phyloP scores from a whole-genome alignment of 1,140 invertebrate genomes.

The Protaetia brevitarsis region DNA sequence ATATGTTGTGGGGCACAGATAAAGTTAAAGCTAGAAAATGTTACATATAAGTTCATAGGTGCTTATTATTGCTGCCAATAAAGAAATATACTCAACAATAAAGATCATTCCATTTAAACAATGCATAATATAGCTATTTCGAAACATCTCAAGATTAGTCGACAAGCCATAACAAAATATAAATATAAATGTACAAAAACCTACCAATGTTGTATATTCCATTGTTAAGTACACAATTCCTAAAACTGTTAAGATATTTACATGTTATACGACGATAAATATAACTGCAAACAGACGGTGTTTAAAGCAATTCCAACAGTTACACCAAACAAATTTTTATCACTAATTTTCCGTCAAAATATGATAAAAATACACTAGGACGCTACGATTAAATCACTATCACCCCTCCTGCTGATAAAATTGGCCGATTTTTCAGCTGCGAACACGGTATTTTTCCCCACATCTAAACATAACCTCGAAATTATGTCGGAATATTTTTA shows the following conservation, averaged over 20 bases:
- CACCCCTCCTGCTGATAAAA: slow-evolving; percentile 10
- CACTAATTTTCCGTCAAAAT: not conserved
- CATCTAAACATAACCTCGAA: slow-evolving; percentile 9
- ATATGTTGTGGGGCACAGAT: no score
- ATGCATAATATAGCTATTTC: no score
- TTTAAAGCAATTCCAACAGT: not conserved
- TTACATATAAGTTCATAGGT: no score
- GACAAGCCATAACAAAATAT: not conserved
- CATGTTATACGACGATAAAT: slow-evolving; percentile 10
- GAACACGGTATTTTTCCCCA: not conserved
- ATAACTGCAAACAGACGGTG: not conserved
- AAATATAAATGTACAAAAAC: not conserved
- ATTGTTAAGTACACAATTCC: slow-evolving; percentile 19
- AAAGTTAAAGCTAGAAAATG: no score
- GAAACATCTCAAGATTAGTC: no score
- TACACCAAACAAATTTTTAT: not conserved
- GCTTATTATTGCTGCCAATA: no score
- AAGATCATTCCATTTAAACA: no score
- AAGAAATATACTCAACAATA: no score
- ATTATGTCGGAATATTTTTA: not conserved
- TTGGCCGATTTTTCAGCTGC: slow-evolving; percentile 10
- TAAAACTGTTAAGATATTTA: slow-evolving; percentile 11
- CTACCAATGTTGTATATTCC: slow-evolving; percentile 21
- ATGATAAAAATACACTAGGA: slow-evolving; percentile 1
- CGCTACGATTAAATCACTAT: not conserved